Evolutionary conservation across 2,113 vertebrate genomes (phyloP).

Genomic region (Rhynchopsitta pachyrhyncha): DNA sequence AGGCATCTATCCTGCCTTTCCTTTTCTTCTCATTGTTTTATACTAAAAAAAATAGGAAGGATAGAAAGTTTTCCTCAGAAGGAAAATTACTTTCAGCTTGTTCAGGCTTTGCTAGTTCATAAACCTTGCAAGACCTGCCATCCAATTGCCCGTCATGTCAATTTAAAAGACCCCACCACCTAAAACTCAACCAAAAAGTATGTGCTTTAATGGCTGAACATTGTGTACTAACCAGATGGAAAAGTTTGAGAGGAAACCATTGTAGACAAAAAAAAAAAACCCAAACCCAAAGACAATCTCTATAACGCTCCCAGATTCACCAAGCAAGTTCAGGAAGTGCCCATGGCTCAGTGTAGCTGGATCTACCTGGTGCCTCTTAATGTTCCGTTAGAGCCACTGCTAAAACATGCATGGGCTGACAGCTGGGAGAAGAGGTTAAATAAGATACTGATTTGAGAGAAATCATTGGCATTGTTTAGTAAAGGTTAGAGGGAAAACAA

Average conservation of each 20-base stretch:
- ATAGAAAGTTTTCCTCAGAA: neutral
- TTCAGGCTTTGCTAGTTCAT: neutral
- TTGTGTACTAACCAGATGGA: neutral
- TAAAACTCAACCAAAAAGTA: neutral
- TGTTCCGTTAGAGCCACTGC: neutral
- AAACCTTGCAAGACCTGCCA: neutral
- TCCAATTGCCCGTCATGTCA: neutral
- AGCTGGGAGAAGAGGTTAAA: neutral
- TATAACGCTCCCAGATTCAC: neutral
- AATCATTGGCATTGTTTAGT: slow-evolving; percentile 46
- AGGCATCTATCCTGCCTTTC: neutral
- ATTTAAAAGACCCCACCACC: neutral
- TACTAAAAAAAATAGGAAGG: neutral
- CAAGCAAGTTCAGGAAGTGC: slow-evolving; percentile 54
- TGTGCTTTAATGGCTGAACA: slow-evolving; percentile 37
- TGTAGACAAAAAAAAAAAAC: slow-evolving; percentile 48
- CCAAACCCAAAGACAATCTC: slow-evolving; percentile 4
- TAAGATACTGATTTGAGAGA: neutral
- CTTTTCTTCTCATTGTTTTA: neutral
- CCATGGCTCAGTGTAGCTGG: slow-evolving; percentile 20
- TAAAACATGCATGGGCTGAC: neutral
- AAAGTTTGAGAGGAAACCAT: slow-evolving; percentile 4
- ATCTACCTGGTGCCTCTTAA: neutral
- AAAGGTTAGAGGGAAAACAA: slow-evolving; percentile 56
- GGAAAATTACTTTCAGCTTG: neutral